Base-by-base conservation (phyloP, 2,113 vertebrate species). In the Alosa alosa region DNA sequence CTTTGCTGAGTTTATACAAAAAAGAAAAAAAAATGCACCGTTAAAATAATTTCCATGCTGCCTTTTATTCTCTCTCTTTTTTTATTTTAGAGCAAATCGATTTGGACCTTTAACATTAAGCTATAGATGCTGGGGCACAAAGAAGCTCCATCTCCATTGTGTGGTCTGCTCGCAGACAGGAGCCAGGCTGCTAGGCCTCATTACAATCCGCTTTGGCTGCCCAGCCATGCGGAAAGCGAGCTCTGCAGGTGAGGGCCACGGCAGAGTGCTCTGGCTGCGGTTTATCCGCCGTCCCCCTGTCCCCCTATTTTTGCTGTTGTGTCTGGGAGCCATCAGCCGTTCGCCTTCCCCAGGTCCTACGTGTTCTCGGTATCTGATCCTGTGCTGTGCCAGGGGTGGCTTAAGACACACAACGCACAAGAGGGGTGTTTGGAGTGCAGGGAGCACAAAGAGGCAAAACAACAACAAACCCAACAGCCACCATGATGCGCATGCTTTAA, bases 201-300 rank as follows among this genome's bases (percentile, higher is more conserved):
- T 92, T 90, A 90, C 82, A 86, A 31, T 22, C 49, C 78, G 8
- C 46, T 86, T 86, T 90, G 85, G 89, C 82, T 36, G 36, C 83
- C 82, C 75, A 78, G 39, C 90, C 89, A 88, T 86, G 89, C 82
- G 75, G 86, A 89, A 89, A 91, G 44, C 36, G 11, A 10, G 84
- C 64, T 83, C 44, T 60, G 81, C 75, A 91, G 85, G 60, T 93
- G 88, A 90, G 88, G 89, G 91, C 90, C 90, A 91, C 92, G 89
- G 86, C 86, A n/a, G 72, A 88, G 83, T 81, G 55, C 84, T 60
- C 41, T n/a, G n/a, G n/a, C n/a, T 25, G 81, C 22, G 50, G 83
- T 90, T 92, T 91, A 83, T 86, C 84, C 84, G 46, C 13, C 45
- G 87, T 57, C 88, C 84, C 84, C 31, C 64, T 72, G 6, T 72